A percentile compares a stretch with the other conserved stretches of the same genome.
phyloP scores from a whole-genome alignment of 2,113 vertebrate genomes.

The Drymodes brunneopygia region DNA sequence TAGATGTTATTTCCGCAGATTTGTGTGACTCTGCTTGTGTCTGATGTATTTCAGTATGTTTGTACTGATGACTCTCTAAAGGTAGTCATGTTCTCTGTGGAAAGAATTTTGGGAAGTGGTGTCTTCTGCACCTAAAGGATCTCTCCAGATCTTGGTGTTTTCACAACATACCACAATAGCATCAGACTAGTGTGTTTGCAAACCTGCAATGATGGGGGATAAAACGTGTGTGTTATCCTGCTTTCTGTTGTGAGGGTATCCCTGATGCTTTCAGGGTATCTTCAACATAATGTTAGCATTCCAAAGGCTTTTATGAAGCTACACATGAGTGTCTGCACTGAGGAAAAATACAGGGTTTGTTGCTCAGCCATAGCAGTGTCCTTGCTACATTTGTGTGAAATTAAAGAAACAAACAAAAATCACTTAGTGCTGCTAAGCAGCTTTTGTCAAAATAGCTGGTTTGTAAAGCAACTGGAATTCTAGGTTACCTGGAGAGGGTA shows the following conservation, averaged over 20 bases:
- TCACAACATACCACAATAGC: neutral
- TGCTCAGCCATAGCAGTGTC: neutral
- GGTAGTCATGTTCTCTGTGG: neutral
- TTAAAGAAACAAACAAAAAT: neutral
- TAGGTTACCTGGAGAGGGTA: neutral
- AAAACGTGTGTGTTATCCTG: neutral
- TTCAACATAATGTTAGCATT: neutral
- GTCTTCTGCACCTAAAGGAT: neutral
- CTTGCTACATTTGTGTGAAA: neutral
- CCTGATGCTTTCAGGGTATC: neutral
- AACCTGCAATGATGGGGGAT: accelerated
- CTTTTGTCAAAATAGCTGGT: neutral
- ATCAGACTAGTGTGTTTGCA: neutral
- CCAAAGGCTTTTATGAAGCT: neutral
- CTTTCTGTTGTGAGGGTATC: neutral
- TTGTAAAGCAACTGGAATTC: neutral
- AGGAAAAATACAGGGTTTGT: neutral
- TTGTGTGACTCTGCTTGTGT: neutral
- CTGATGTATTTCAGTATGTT: neutral
- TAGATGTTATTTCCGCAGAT: neutral
- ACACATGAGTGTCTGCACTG: neutral
- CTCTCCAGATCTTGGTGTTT: neutral
- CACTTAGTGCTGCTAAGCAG: neutral
- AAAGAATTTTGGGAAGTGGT: neutral
- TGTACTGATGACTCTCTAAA: neutral